Percentiles rank a stretch among this genome's conserved stretches.
These are phyloP conservation scores for Pollachius pollachius DNA, from an alignment of 2,113 vertebrate species.

Conservation along the genomic window DNA sequence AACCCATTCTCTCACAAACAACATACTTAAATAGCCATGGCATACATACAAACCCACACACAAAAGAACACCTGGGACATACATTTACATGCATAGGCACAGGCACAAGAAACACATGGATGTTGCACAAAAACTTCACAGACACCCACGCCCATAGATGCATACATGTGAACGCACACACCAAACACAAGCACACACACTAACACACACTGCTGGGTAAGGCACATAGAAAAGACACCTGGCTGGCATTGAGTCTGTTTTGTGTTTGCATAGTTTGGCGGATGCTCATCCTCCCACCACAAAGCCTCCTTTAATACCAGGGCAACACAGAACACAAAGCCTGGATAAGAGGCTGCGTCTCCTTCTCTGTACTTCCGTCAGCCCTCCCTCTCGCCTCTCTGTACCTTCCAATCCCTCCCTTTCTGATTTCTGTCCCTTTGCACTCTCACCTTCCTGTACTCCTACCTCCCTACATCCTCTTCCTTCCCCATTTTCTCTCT, in stretches of 20 bases:
- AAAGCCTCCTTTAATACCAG: constrained; percentile 64
- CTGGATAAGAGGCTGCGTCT: constrained; percentile 56
- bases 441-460: too few species aligned
- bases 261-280: constrained; percentile 61
- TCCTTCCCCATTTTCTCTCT: too few species aligned
- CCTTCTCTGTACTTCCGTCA: constrained; percentile 29
- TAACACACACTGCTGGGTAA: constrained; percentile 34
- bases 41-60: constrained; percentile 28
- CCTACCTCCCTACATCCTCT: too few species aligned
- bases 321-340: constrained; percentile 63
- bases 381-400: too few species aligned
- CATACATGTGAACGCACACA: constrained; percentile 1
- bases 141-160: constrained; percentile 17
- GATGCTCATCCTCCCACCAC: constrained; percentile 52
- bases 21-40: constrained; percentile 6
- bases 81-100: constrained; percentile 11
- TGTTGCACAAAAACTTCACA: constrained; percentile 5
- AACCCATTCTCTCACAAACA: constrained; percentile 16
- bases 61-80: neutral
- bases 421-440: too few species aligned
- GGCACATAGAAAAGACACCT: constrained; percentile 58
- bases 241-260: constrained; percentile 50
- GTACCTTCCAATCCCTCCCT: too few species aligned
- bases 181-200: constrained; percentile 37
- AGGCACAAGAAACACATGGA: neutral